phyloP scores from a whole-genome alignment of 2,888 invertebrate genomes.

The Cantharis lateralis region DNA sequence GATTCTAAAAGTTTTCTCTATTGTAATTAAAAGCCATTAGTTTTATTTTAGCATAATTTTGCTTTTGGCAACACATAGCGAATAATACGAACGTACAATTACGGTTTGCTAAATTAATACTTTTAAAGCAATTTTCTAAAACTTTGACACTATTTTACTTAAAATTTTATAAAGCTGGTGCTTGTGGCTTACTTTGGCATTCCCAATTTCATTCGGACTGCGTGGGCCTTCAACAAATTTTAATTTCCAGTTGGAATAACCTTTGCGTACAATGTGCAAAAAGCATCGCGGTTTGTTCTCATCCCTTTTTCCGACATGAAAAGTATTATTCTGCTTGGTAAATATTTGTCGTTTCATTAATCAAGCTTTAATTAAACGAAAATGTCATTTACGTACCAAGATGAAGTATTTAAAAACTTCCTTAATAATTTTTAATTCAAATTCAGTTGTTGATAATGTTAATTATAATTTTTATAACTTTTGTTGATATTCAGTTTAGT shows the following conservation, averaged over 20 bases:
- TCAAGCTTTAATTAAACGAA: not conserved
- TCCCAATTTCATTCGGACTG: slow-evolving; percentile 13
- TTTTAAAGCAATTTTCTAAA: not conserved
- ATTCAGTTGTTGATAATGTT: not conserved
- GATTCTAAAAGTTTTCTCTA: not conserved
- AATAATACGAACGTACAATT: not conserved
- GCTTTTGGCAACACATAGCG: not conserved
- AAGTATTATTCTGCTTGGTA: slow-evolving; percentile 1
- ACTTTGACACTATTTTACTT: slow-evolving; percentile 9
- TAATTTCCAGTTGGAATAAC: slow-evolving; percentile 14
- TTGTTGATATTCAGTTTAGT: not conserved
- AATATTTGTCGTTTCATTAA: slow-evolving; percentile 8
- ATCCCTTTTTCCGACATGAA: not conserved
- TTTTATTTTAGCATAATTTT: not conserved
- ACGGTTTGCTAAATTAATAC: not conserved
- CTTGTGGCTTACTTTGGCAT: slow-evolving; percentile 13
- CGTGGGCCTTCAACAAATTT: slow-evolving; percentile 16
- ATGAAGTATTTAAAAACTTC: not conserved
- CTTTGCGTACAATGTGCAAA: slow-evolving; percentile 8
- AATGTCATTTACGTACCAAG: not conserved
- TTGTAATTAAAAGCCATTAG: not conserved
- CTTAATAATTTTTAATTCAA: not conserved
- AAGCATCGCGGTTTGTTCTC: slow-evolving; percentile 7
- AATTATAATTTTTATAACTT: not conserved
- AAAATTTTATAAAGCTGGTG: slow-evolving; percentile 16